Evolutionary conservation across 2,888 invertebrate species (phyloP).

Genomic region (Stomorhina lunata): DNA sequence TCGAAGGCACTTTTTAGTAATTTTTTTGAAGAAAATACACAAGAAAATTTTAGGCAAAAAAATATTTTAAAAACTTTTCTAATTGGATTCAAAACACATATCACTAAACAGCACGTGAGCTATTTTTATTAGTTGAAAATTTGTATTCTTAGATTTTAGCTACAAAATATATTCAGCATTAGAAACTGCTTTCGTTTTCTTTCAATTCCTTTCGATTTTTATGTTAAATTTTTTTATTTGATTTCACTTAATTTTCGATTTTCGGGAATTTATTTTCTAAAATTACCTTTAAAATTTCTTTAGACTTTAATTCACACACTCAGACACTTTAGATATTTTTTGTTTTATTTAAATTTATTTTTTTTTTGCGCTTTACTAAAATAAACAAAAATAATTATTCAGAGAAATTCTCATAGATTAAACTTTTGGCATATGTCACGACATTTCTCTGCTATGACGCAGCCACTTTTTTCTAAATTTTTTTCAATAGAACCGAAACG

Average conservation of each 20-base stretch:
- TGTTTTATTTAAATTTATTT: neutral
- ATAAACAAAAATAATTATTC: conserved; percentile 37
- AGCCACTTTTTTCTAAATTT: neutral
- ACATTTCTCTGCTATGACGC: neutral
- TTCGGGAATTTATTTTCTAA: neutral
- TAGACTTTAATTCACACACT: neutral
- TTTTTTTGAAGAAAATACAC: neutral
- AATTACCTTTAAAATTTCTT: conserved; percentile 25
- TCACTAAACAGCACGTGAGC: conserved; percentile 31
- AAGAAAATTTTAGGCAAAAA: neutral
- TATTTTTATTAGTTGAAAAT: conserved; percentile 15
- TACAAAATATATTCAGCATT: neutral
- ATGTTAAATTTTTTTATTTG: neutral
- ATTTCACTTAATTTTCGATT: neutral
- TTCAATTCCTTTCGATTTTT: conserved; percentile 41
- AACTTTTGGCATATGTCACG: conserved; percentile 56
- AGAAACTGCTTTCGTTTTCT: neutral
- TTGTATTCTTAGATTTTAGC: too few species aligned
- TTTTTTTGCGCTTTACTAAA: conserved; percentile 22
- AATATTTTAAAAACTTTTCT: neutral
- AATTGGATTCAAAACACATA: neutral
- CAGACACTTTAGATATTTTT: neutral
- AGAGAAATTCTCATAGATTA: conserved; percentile 39
- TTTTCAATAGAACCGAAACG: neutral
- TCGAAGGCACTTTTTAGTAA: neutral